phyloP scores from a whole-genome alignment of 1,140 invertebrate genomes.

The Semibalanus balanoides region DNA sequence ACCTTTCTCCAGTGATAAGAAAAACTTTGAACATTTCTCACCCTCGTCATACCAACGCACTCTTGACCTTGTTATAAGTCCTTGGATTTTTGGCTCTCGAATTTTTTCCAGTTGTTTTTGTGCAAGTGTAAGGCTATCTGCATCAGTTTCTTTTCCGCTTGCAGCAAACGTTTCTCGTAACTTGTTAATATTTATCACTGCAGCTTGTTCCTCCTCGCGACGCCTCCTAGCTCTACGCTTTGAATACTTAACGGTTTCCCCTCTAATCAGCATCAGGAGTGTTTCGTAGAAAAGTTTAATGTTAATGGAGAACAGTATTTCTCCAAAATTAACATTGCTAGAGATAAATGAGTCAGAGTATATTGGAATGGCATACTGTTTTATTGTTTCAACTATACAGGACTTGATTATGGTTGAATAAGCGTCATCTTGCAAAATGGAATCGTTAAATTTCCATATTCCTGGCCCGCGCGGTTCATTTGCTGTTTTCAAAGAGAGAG shows the following conservation, averaged over 20 bases:
- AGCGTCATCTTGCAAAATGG: background rate
- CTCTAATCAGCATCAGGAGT: background rate
- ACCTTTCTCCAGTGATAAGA: background rate
- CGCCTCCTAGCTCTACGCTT: background rate
- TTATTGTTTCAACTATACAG: background rate
- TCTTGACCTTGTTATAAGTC: background rate
- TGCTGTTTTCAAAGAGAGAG: background rate
- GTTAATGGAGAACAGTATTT: background rate
- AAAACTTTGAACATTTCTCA: background rate
- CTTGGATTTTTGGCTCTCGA: background rate
- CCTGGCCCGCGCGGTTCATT: background rate
- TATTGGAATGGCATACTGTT: background rate
- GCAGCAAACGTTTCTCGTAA: background rate
- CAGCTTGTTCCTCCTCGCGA: background rate
- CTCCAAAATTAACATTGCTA: background rate
- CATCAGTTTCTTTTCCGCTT: background rate
- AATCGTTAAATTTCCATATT: background rate
- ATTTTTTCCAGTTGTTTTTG: background rate
- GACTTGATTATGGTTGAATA: background rate
- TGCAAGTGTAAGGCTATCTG: background rate
- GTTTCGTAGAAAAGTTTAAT: background rate
- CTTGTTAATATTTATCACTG: background rate
- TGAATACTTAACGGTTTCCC: background rate
- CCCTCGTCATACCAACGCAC: background rate
- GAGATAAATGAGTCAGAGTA: background rate